Base-by-base conservation (phyloP, 2,888 invertebrate species). In the Thera obeliscata region DNA sequence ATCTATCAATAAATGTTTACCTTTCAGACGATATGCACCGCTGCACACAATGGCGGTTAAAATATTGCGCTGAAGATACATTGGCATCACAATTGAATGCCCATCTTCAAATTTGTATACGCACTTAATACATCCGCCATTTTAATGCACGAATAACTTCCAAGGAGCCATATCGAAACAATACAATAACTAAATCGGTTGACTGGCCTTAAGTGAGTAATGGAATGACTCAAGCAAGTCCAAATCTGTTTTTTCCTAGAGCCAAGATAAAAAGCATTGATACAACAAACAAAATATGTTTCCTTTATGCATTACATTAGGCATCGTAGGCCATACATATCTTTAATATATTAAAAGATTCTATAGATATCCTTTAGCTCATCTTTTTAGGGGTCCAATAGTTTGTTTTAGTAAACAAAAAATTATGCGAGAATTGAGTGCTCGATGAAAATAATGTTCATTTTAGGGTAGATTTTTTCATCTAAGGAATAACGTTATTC, bases 1-100 rank as follows among this genome's bases (percentile, higher is more conserved):
- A 87, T 87, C 86, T 87, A 88, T 90, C 89, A 80, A 88, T 89
- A 90, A 88, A 90, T 90, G 87, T 90, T 89, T 88, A 89, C 84
- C 87, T 87, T 87, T 87, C 85, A 85, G 87, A 83, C 85, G 87
- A 82, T 83, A 81, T 85, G 88, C 88, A 80, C 81, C 86, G 81
- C 73, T 87, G 86, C 85, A 85, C 87, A 90, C 89, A 89, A 90
- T 89, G 81, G 74, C 75, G 82, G 78, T 77, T 88, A 86, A 88
- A 87, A 85, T 85, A 86, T 87, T 79, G 78, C 85, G 82, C 81
- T 75, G 82, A 76, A 77, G 78, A 84, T 87, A 87, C 86, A 84
- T 83, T 81, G 81, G 72, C 76, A 78, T 80, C 73, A 81, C 80
- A 81, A 77, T 77, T 69, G 80, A 79, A 68, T 76, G 79, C 66